phyloP scores from a whole-genome alignment of 2,888 invertebrate species.

The Tubiluchus corallicola region DNA sequence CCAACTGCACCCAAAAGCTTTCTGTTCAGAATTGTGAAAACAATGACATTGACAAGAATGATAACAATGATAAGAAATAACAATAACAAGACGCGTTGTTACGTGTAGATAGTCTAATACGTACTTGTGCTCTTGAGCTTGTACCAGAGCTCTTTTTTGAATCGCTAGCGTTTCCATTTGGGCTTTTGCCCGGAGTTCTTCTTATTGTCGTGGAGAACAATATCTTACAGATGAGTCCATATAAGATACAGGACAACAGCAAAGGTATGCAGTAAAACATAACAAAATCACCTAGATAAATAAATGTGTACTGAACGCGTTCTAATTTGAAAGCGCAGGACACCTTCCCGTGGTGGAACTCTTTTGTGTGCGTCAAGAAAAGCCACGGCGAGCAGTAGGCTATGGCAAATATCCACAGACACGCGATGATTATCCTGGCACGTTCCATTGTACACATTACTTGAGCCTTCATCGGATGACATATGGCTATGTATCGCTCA shows the following conservation, averaged over 20 bases:
- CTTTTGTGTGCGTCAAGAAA: constrained; percentile 33
- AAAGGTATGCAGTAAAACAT: constrained; percentile 41
- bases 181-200: neutral
- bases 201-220: constrained; percentile 18
- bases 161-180: neutral
- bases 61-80: no score
- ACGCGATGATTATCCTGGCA: constrained; percentile 37
- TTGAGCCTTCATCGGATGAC: constrained; percentile 35
- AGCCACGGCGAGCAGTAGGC: constrained; percentile 42
- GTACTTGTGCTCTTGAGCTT: neutral
- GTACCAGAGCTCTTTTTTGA: neutral
- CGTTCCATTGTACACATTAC: constrained; percentile 38
- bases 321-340: constrained; percentile 31
- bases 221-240: constrained; percentile 38
- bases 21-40: no score
- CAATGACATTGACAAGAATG: no score
- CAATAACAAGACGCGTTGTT: no score
- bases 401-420: constrained; percentile 39
- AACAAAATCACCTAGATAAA: constrained; percentile 39
- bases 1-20: no score
- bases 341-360: constrained; percentile 20
- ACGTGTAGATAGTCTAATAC: no score
- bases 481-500: constrained; percentile 45
- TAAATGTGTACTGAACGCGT: constrained; percentile 32
- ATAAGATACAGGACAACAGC: constrained; percentile 37